These are phyloP conservation scores for Athetis lepigone DNA, from an alignment of 2,888 invertebrate genomes.

Conservation along the genomic window DNA sequence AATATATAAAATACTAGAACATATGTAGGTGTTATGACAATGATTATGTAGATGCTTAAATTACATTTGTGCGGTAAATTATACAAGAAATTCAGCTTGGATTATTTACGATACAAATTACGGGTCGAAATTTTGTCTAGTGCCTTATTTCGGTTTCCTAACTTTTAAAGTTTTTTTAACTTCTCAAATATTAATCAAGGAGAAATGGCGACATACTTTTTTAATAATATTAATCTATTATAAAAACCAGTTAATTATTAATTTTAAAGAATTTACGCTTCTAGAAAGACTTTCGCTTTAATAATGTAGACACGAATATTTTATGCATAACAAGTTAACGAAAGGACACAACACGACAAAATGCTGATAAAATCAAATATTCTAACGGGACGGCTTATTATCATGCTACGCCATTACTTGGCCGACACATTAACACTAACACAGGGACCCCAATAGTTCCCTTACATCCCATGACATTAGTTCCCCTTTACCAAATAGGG, in stretches of 20 bases:
- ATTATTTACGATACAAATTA: no score
- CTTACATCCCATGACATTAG: conserved; percentile 37
- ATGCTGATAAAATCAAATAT: conserved; percentile 54
- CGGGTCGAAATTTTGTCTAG: background rate
- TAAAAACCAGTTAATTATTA: conserved; percentile 23
- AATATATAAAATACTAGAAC: no score
- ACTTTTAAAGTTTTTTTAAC: background rate
- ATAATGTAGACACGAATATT: conserved; percentile 39
- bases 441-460: conserved; percentile 36
- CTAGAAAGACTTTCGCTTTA: conserved; percentile 26
- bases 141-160: background rate
- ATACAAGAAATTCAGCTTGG: no score
- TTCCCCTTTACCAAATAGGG: conserved; percentile 57
- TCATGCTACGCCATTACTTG: conserved; percentile 52
- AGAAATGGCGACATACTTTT: background rate
- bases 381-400: conserved; percentile 40
- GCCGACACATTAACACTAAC: conserved; percentile 59
- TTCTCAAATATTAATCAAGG: background rate
- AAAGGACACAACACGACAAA: conserved; percentile 49
- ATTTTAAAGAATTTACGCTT: background rate
- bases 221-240: conserved; percentile 3
- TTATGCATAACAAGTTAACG: conserved; percentile 46
- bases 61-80: no score
- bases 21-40: no score
- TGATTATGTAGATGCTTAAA: no score